Percentiles rank a stretch among this genome's conserved stretches.
Evolutionary conservation across 2,113 vertebrate genomes (phyloP).

Genomic region (Miniopterus natalensis): DNA sequence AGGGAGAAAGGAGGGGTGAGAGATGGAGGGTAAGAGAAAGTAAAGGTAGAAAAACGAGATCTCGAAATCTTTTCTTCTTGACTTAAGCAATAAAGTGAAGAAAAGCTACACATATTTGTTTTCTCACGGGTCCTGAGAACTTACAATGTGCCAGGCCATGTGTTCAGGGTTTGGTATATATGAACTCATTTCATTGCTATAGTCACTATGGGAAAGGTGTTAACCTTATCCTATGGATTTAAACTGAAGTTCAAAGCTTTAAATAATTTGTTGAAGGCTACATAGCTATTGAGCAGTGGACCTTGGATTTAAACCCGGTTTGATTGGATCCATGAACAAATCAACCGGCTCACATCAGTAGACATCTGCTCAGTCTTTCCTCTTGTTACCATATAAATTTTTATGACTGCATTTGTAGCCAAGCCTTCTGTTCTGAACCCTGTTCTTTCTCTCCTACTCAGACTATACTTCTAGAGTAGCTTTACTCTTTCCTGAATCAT

Average conservation of each 20-base stretch:
- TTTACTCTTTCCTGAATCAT: neutral
- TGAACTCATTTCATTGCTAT: neutral
- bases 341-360: neutral
- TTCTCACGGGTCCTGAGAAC: neutral
- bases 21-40: neutral
- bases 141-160: too few relatives aligned
- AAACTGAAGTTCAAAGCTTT: constrained; percentile 33
- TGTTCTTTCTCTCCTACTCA: neutral
- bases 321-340: neutral
- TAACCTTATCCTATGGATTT: neutral
- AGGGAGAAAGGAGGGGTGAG: neutral
- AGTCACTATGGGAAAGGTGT: neutral
- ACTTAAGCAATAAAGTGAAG: neutral
- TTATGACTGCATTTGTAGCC: neutral
- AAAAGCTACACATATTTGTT: neutral
- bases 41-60: constrained; percentile 22
- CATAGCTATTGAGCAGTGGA: neutral
- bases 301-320: neutral
- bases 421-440: neutral
- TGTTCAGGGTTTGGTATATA: neutral
- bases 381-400: neutral
- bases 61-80: neutral
- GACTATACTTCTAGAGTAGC: too few relatives aligned
- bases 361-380: neutral
- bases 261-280: constrained; percentile 14